Percentiles rank a stretch among this genome's conserved stretches.
Evolutionary conservation across 1,140 invertebrate species (phyloP).

Genomic region (Laupala kohalensis): DNA sequence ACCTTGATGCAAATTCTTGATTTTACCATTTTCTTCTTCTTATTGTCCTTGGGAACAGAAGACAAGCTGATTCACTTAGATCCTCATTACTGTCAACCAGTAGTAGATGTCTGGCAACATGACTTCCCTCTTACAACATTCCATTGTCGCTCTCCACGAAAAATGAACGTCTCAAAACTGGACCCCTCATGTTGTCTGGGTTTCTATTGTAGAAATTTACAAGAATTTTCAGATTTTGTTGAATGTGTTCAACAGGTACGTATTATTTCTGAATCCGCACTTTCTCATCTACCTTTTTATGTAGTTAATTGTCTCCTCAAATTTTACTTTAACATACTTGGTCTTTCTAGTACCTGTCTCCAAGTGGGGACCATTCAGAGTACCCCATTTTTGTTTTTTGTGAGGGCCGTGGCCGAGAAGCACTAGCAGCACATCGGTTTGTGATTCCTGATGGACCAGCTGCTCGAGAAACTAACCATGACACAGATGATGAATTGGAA

Average conservation of each 20-base stretch:
- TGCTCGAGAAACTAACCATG: not conserved
- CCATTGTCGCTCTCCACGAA: constrained; percentile 77
- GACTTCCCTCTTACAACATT: constrained; percentile 62
- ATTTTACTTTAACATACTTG: too few species aligned
- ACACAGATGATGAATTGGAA: constrained; percentile 15
- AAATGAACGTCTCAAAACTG: constrained; percentile 75
- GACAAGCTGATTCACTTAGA: constrained; percentile 84
- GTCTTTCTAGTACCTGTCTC: constrained; percentile 18
- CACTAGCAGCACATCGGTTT: not conserved
- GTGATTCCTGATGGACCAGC: not conserved
- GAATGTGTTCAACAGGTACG: constrained; percentile 48
- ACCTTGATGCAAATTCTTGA: too few species aligned
- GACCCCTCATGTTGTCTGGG: constrained; percentile 87
- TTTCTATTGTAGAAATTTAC: constrained; percentile 67
- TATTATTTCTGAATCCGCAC: not conserved
- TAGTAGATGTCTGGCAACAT: constrained; percentile 63
- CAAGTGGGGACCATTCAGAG: constrained; percentile 21
- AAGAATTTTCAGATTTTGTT: constrained; percentile 64
- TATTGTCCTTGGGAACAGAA: too few species aligned
- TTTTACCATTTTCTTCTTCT: too few species aligned
- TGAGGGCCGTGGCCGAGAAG: constrained; percentile 25
- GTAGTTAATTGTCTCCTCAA: not conserved
- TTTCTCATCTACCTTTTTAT: not conserved
- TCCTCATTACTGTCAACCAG: constrained; percentile 85
- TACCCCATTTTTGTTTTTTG: constrained; percentile 34